phyloP scores from a whole-genome alignment of 2,113 vertebrate species.

The Psilopogon haemacephalus region DNA sequence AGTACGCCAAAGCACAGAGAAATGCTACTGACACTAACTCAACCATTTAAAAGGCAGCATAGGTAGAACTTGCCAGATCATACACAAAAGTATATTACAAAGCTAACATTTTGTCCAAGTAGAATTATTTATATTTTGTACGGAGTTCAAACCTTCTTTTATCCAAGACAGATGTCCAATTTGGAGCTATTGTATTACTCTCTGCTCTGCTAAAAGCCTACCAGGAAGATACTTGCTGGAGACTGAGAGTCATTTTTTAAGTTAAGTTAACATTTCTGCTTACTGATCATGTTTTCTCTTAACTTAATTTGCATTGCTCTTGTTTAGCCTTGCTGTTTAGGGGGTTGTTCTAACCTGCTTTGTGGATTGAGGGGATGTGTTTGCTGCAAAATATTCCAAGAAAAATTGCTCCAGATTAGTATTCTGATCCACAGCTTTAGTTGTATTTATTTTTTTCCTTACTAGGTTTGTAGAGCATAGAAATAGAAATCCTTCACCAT shows the following conservation, averaged over 20 bases:
- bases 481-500: not conserved
- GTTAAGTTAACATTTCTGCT: not conserved
- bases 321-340: conserved; percentile 48
- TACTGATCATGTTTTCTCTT: conserved; percentile 6
- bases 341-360: not conserved
- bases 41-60: not conserved
- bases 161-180: not conserved
- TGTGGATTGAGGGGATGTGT: not conserved
- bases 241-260: not conserved
- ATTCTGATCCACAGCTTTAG: not conserved
- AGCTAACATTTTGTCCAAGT: not conserved
- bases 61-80: not conserved
- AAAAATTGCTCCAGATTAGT: not conserved
- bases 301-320: conserved; percentile 47
- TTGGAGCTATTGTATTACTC: not conserved
- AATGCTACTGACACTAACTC: not conserved
- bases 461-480: not conserved
- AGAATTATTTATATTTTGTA: not conserved
- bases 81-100: not conserved
- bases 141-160: not conserved
- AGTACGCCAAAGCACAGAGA: not conserved
- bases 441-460: conserved; percentile 14
- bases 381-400: not conserved
- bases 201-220: not conserved
- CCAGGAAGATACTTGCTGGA: not conserved